Evolutionary conservation across 2,113 vertebrate species (phyloP).

Genomic region (Pagrus major): DNA sequence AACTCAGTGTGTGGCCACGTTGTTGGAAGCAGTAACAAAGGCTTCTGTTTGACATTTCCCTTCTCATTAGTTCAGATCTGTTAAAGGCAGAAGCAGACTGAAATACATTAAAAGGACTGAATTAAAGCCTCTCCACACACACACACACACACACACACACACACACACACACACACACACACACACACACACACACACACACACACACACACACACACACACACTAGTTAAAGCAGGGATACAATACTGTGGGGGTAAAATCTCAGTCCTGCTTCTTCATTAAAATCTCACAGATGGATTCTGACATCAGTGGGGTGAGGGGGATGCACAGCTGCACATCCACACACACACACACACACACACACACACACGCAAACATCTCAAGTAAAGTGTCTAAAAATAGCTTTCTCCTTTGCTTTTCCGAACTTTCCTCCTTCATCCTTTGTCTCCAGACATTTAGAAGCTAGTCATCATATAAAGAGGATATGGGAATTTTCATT

Average conservation of each 20-base stretch:
- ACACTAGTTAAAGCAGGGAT: slow-evolving; percentile 39
- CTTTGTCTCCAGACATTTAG: slow-evolving; percentile 66
- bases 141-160: neutral
- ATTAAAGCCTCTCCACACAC: neutral
- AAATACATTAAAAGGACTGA: neutral
- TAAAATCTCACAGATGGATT: slow-evolving; percentile 53
- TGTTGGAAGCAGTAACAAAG: slow-evolving; percentile 1
- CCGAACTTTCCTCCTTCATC: slow-evolving; percentile 21
- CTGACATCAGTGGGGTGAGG: slow-evolving; percentile 14
- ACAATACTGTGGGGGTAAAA: slow-evolving; percentile 20
- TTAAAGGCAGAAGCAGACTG: neutral
- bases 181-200: slow-evolving; percentile 4
- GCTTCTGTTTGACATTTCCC: slow-evolving; percentile 35
- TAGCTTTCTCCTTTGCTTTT: slow-evolving; percentile 51
- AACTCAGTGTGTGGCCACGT: neutral
- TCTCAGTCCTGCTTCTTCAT: slow-evolving; percentile 40
- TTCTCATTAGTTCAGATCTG: slow-evolving; percentile 43
- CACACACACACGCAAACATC: neutral
- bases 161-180: slow-evolving; percentile 5
- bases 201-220: slow-evolving; percentile 23
- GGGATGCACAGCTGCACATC: slow-evolving; percentile 29
- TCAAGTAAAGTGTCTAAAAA: slow-evolving; percentile 23
- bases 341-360: neutral
- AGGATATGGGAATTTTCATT: slow-evolving; percentile 66
- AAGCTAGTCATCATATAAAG: slow-evolving; percentile 32